A percentile compares a stretch with the other conserved stretches of the same genome.
Evolutionary conservation across 2,113 vertebrate species (phyloP).

Genomic region (Struthio camelus): DNA sequence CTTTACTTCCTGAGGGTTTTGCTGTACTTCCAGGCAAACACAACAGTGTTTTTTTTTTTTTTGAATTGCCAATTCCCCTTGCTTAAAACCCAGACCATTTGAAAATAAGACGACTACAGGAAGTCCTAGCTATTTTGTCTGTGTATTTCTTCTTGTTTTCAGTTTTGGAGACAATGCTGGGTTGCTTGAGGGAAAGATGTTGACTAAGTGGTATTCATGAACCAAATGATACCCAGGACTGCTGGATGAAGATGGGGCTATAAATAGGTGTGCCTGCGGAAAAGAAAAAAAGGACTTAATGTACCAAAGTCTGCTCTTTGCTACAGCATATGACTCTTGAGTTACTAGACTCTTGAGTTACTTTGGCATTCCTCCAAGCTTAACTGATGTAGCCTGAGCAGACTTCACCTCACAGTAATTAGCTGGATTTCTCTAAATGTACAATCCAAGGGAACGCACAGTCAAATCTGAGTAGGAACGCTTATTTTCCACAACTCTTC

Average conservation of each 20-base stretch:
- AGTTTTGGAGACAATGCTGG: not conserved
- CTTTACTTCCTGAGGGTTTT: not conserved
- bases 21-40: not conserved
- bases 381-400: not conserved
- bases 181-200: not conserved
- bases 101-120: not conserved
- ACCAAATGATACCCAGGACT: not conserved
- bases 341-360: not conserved
- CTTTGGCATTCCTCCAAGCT: not conserved
- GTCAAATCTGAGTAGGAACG: not conserved
- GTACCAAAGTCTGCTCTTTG: not conserved
- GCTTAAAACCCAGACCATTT: not conserved
- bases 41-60: not conserved
- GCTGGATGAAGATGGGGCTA: not conserved
- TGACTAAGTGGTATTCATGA: not conserved
- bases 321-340: not conserved
- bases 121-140: not conserved
- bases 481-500: not conserved
- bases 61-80: not conserved
- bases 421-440: not conserved
- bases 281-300: not conserved
- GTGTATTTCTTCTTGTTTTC: not conserved
- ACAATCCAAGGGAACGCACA: not conserved
- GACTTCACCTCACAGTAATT: not conserved
- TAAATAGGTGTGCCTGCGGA: not conserved